phyloP scores from a whole-genome alignment of 2,888 invertebrate genomes.

The Megastigmus dorsalis region DNA sequence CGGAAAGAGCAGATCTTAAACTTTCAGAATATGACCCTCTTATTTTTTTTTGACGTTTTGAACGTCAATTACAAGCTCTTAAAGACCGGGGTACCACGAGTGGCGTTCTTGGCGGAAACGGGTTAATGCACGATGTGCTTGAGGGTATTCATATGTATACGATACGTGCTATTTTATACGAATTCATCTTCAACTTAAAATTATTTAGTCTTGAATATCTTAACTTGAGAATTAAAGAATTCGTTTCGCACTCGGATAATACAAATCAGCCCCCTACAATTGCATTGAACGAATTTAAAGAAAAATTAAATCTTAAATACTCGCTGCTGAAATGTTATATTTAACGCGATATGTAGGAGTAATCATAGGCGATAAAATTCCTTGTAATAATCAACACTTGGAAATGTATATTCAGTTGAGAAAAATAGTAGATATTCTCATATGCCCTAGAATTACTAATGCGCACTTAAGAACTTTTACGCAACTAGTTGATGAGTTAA shows the following conservation, averaged over 20 bases:
- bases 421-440: conserved; percentile 48
- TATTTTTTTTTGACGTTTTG: too few relatives aligned
- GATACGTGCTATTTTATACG: conserved; percentile 14
- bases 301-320: conserved; percentile 14
- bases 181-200: conserved; percentile 18
- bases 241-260: background rate
- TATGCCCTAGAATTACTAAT: conserved; percentile 28
- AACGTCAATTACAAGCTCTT: too few relatives aligned
- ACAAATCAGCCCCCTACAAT: conserved; percentile 5
- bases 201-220: conserved; percentile 20
- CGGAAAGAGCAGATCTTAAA: too few relatives aligned
- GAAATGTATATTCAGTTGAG: conserved; percentile 28
- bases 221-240: conserved; percentile 25
- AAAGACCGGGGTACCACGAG: too few relatives aligned
- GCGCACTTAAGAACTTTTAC: conserved; percentile 5
- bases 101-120: too few relatives aligned
- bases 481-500: conserved; percentile 7
- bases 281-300: background rate
- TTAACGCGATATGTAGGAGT: conserved; percentile 19
- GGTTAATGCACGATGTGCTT: conserved; percentile 49
- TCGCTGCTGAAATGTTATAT: conserved; percentile 18
- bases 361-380: conserved; percentile 24
- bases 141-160: conserved; percentile 44
- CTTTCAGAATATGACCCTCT: too few relatives aligned
- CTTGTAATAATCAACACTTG: conserved; percentile 3